Evolutionary conservation across 2,113 vertebrate species (phyloP).

Genomic region (Dipodomys ordii): DNA sequence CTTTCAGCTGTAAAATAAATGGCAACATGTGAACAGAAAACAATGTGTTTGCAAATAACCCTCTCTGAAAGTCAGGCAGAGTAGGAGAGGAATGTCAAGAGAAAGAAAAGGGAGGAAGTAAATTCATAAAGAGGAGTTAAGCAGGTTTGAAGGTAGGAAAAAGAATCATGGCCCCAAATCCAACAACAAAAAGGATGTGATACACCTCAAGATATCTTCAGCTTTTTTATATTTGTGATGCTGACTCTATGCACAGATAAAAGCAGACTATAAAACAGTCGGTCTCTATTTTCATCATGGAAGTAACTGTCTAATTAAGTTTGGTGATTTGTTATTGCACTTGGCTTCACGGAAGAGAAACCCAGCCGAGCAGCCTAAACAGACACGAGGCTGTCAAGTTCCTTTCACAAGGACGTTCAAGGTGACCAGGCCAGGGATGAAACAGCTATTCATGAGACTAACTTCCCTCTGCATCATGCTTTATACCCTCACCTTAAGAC

Average conservation of each 20-base stretch:
- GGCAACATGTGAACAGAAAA: background rate
- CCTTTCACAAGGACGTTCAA: background rate
- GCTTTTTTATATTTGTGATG: background rate
- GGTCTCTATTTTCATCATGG: background rate
- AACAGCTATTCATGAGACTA: background rate
- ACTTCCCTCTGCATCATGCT: background rate
- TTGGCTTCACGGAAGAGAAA: background rate
- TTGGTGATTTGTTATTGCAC: background rate
- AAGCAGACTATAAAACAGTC: background rate
- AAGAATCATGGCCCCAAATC: background rate
- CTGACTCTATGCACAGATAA: background rate
- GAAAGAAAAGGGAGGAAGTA: background rate
- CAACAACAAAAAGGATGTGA: background rate
- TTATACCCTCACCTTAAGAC: background rate
- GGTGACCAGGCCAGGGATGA: background rate
- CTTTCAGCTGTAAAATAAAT: background rate
- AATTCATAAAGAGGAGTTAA: background rate
- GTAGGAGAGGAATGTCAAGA: background rate
- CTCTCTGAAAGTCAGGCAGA: background rate
- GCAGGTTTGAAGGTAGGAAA: background rate
- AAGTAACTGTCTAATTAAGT: background rate
- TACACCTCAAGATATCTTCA: background rate
- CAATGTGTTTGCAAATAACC: background rate
- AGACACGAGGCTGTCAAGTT: background rate
- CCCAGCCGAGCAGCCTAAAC: background rate